Evolutionary conservation across 2,797 vertebrate genomes (phyloP).

Genomic region (Notolabrus celidotus): DNA sequence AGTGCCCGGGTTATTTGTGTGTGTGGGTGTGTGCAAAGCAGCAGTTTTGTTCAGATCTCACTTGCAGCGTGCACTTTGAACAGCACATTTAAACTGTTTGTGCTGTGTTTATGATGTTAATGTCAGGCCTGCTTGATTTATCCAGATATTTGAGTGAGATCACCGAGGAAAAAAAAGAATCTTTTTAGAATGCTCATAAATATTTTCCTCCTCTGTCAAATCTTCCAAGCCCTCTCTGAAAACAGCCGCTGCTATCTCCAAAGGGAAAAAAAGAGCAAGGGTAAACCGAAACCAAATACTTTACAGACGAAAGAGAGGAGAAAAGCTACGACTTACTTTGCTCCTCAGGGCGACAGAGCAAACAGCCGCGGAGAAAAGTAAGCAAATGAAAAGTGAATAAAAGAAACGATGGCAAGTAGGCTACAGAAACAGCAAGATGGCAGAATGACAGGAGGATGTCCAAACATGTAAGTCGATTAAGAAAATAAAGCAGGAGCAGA

Average conservation of each 20-base stretch:
- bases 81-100: constrained; percentile 63
- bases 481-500: constrained; percentile 22
- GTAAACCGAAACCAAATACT: constrained; percentile 68
- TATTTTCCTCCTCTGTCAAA: constrained; percentile 49
- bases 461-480: constrained; percentile 42
- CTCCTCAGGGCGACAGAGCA: constrained; percentile 61
- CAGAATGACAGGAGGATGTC: constrained; percentile 46
- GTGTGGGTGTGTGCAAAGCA: constrained; percentile 17
- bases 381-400: constrained; percentile 53
- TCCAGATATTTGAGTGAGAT: constrained; percentile 61
- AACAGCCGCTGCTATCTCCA: constrained; percentile 62
- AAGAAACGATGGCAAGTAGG: constrained; percentile 46
- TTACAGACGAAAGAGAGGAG: constrained; percentile 53
- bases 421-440: constrained; percentile 32
- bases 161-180: constrained; percentile 14
- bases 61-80: constrained; percentile 39
- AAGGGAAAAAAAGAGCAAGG: constrained; percentile 56
- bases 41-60: constrained; percentile 53
- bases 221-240: constrained; percentile 59
- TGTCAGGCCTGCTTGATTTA: constrained; percentile 70
- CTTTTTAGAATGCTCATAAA: constrained; percentile 69
- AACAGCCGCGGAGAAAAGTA: constrained; percentile 55
- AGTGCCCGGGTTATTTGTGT: constrained; percentile 34
- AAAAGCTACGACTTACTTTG: constrained; percentile 61
- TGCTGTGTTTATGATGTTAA: constrained; percentile 54